Conservation (phyloP, 2,797 vertebrate genomes). For the Calcarius lapponicus region DNA sequence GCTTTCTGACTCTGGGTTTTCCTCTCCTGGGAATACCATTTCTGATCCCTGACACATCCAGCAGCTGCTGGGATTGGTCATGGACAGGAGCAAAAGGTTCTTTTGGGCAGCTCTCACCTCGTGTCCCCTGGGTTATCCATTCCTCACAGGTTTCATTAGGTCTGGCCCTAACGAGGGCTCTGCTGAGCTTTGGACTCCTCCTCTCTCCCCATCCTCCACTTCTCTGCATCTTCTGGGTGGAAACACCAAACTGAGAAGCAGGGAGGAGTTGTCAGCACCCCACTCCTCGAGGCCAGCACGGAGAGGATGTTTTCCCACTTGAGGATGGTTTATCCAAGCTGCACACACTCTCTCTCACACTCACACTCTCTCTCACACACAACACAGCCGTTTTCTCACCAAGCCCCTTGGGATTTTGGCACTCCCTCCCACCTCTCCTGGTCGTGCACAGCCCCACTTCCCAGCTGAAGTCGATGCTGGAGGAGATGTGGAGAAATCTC, state of each 20-base stretch:
- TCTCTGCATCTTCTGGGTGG: not conserved
- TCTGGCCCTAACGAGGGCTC: not conserved
- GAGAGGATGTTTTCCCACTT: not conserved
- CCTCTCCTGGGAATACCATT: not conserved
- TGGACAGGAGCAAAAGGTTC: not conserved
- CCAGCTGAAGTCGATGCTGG: not conserved
- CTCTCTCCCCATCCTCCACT: not conserved
- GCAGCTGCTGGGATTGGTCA: not conserved
- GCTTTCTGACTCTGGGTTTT: not conserved
- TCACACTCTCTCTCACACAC: not conserved
- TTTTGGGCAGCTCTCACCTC: not conserved
- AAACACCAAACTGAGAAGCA: not conserved
- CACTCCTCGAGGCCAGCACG: not conserved
- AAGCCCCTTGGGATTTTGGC: not conserved
- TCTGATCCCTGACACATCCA: not conserved
- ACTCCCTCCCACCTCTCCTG: not conserved
- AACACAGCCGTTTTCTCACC: not conserved
- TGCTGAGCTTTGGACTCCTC: not conserved
- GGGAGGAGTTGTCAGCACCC: not conserved
- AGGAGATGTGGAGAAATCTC: not conserved
- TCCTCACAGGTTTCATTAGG: not conserved
- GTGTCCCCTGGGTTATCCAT: accelerated
- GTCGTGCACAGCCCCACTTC: accelerated
- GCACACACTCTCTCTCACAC: not conserved
- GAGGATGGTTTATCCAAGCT: not conserved